Evolutionary conservation across 2,113 vertebrate species (phyloP), one percentile per base, ranked within the genome.

Genomic region (Coregonus clupeaformis): DNA sequence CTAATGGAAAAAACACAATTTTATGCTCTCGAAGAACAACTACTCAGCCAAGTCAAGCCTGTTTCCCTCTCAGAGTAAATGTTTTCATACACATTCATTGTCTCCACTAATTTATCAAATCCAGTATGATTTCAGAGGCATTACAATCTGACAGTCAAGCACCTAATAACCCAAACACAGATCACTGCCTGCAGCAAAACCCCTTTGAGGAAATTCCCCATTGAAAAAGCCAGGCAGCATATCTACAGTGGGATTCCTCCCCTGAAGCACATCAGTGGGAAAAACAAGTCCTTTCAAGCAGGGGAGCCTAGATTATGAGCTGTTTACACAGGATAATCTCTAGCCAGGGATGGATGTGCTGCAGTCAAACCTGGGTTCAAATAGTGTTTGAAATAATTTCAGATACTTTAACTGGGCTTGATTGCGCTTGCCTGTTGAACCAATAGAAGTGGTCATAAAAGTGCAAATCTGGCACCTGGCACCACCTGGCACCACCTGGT

Each of bases 231-330:
- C 64, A 16, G 5, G 64, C 27, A 14, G 29, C 16, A 30, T 5
- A 30, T 3, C 13, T 30, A 25, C 13, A 66, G 7, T 64, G 62
- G 62, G 62, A 64, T 29, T 64, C 62, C 24, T n/a, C 62, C 62
- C 24, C 62, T 13, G 64, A 29, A 66, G 27, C 13, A 55, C 18
- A 66, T 18, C 29, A 66, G 6, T 66, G 29, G 14, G 64, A 6
- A 66, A 66, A 66, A 27, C 25, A 66, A 30, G 18, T 30, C 64
- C 64, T 66, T 66, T 66, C 29, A 66, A 66, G 64, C 64, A 66
- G 29, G 29, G 29, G 27, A 32, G 1, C 29, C 64, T 16, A 66
- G 64, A 66, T 66, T 32, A 66, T 42, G 64, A 66, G 64, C 25
- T 66, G 64, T 66, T 66, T 66, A 66, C 14, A 30, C 64, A 66